phyloP scores from a whole-genome alignment of 2,113 vertebrate genomes.

The Ginglymostoma cirratum region DNA sequence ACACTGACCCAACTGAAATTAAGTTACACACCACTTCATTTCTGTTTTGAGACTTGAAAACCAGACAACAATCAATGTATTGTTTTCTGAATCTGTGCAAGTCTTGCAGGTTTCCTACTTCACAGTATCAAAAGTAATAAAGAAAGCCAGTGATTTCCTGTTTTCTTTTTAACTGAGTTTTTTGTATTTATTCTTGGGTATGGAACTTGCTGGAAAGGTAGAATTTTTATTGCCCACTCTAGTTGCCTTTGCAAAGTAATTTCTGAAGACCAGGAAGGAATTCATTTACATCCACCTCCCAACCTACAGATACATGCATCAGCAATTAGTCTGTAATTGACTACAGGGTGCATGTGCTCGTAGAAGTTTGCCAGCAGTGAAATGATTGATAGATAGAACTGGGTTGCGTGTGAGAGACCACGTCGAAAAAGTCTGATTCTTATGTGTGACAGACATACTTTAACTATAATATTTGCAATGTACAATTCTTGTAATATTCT shows the following conservation, averaged over 20 bases:
- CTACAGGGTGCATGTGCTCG: not conserved
- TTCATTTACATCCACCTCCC: not conserved
- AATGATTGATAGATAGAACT: not conserved
- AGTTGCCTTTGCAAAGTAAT: not conserved
- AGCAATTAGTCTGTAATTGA: not conserved
- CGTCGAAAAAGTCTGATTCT: not conserved
- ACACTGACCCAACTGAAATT: not conserved
- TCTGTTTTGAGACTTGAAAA: slow-evolving; percentile 6
- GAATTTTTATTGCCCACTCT: not conserved
- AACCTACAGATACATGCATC: not conserved
- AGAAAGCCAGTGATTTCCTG: not conserved
- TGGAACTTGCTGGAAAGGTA: not conserved
- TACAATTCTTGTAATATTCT: not conserved
- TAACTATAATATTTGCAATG: not conserved
- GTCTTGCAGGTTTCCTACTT: not conserved
- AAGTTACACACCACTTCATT: not conserved
- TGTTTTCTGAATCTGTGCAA: not conserved
- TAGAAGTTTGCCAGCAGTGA: not conserved
- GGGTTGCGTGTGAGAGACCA: not conserved
- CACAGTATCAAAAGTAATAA: not conserved
- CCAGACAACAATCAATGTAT: not conserved
- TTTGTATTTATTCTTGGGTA: not conserved
- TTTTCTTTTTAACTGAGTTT: not conserved
- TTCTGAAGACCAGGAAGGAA: not conserved
- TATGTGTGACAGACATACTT: not conserved